A percentile compares a stretch with the other conserved stretches of the same genome.
phyloP scores from a whole-genome alignment of 2,113 vertebrate species.

The Microcebus jonahi region DNA sequence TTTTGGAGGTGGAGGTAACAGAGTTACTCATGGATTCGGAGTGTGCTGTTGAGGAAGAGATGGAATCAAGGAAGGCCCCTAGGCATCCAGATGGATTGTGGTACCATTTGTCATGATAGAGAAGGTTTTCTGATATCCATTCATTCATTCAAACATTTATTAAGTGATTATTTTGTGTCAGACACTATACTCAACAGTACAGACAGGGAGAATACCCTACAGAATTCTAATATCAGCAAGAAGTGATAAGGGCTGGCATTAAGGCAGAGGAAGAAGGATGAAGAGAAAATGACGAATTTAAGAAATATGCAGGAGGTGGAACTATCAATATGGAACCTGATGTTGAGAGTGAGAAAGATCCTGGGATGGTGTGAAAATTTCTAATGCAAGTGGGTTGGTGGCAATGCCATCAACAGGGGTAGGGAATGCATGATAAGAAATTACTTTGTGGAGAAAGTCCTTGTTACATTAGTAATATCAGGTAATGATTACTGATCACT shows the following conservation, averaged over 20 bases:
- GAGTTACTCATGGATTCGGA: background rate
- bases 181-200: background rate
- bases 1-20: background rate
- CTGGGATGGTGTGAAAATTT: conserved; percentile 41
- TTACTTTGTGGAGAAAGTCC: background rate
- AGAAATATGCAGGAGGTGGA: conserved; percentile 41
- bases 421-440: background rate
- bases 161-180: conserved; percentile 40
- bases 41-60: background rate
- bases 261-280: conserved; percentile 25
- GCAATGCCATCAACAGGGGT: background rate
- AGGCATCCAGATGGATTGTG: background rate
- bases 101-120: background rate
- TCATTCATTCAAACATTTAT: conserved; percentile 39
- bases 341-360: conserved; percentile 58
- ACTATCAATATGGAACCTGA: conserved; percentile 43
- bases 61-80: background rate
- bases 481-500: background rate
- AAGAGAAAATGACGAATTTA: conserved; percentile 68
- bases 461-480: background rate
- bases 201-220: background rate
- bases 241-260: background rate
- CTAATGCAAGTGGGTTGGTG: conserved; percentile 18
- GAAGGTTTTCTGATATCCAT: background rate
- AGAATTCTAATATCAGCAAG: conserved; percentile 55